phyloP scores from a whole-genome alignment of 2,113 vertebrate genomes.

The Anguilla japonica region DNA sequence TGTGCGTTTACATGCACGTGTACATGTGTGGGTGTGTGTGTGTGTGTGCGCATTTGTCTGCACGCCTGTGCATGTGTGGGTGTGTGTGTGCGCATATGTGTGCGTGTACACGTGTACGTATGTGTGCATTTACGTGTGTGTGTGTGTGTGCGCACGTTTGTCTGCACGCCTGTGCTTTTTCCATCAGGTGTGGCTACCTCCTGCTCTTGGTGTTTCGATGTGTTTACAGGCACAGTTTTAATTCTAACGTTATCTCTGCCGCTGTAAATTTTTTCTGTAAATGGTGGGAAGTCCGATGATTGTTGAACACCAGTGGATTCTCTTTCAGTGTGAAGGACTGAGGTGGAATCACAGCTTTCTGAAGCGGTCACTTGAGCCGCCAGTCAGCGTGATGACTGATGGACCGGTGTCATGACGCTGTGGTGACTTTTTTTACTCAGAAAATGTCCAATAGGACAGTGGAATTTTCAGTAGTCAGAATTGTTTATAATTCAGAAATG shows the following conservation, averaged over 20 bases:
- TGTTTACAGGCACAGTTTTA: conserved; percentile 27
- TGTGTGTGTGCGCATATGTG: conserved; percentile 9
- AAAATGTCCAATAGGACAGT: neutral
- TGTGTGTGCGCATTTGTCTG: no score
- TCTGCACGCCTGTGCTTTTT: conserved; percentile 1
- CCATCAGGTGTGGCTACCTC: conserved; percentile 53
- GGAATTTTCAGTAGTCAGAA: neutral
- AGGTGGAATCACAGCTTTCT: neutral
- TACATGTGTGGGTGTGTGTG: conserved; percentile 15
- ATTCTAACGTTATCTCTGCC: conserved; percentile 30
- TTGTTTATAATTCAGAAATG: neutral
- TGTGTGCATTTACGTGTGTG: neutral
- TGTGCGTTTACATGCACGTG: neutral
- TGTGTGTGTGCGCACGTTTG: conserved; percentile 10
- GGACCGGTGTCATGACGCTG: neutral
- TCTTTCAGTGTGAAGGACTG: conserved; percentile 10
- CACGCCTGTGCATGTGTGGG: neutral
- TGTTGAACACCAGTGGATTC: conserved; percentile 13
- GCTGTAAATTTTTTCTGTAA: conserved; percentile 5
- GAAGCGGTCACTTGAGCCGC: neutral
- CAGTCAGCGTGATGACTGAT: neutral
- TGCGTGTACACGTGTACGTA: no score
- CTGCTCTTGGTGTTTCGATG: conserved; percentile 32
- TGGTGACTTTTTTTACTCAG: neutral
- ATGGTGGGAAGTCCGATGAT: neutral